Evolutionary conservation across 2,888 invertebrate genomes (phyloP), one percentile per base, ranked within the genome.

Genomic region (Tetrapedia diversipes): DNA sequence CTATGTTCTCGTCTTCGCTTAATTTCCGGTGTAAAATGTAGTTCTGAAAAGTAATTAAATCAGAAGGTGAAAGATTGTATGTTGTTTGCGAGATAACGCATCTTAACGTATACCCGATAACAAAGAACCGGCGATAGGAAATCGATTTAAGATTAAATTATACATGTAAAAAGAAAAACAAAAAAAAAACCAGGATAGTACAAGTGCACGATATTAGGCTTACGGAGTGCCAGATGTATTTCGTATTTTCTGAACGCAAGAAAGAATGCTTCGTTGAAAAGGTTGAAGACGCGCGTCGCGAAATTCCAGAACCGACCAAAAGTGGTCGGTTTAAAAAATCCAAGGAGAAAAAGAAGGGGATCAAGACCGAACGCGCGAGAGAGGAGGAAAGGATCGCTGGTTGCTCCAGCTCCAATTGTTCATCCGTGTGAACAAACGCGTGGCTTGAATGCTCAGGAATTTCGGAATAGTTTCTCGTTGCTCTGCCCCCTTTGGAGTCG

Each of bases 361-460:
- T 22, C 37, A 10, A 56, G 24, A 24, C 22, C n/a, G n/a, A n/a
- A 39, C 37, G 14, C 47, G 43, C 34, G 49, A 39, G 29, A 16
- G 24, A 43, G n/a, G 59, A 22, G 29, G 45, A 53, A 53, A 47
- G 71, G 43, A 41, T 37, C 27, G 57, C 32, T 24, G 45, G 39
- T 45, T 27, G 47, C 47, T 53, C 59, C n/a, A 63, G 43, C 53
- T 32, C 27, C 72, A 39, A 79, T 79, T 79, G 79, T 79, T 73
- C 79, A 79, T 79, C 77, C 79, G 79, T 79, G 79, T 73, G 79
- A 79, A 79, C 68, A 79, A 67, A 53, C 79, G 73, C 59, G 49
- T 54, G 45, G 68, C 19, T 24, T 79, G 79, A 79, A 79, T 79
- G 79, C 79, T 68, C 61, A 73, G 73, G 79, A 79, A 78, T 79